Conservation (phyloP, 2,888 invertebrate species). For the Agrotis puta region DNA sequence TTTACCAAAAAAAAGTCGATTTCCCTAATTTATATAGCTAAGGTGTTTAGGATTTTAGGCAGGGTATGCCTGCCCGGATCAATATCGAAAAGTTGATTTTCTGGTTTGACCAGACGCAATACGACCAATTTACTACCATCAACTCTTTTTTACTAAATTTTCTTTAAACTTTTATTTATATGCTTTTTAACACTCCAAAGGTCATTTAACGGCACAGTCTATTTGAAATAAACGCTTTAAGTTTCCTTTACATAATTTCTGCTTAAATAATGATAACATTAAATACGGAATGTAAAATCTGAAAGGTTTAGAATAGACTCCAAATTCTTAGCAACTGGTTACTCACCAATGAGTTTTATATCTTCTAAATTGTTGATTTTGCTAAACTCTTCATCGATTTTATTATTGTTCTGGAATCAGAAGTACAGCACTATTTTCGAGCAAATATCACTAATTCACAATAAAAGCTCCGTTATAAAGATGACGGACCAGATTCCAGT, state of each 20-base stretch:
- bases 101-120: not conserved
- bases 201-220: not conserved
- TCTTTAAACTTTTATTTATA: not conserved
- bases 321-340: no score
- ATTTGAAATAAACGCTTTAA: not conserved
- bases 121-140: not conserved
- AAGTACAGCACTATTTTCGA: not conserved
- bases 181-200: not conserved
- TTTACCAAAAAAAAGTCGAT: not conserved
- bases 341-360: no score
- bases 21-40: not conserved
- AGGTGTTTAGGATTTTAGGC: not conserved
- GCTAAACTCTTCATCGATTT: not conserved
- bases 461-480: constrained; percentile 4
- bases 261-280: not conserved
- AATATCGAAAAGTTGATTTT: not conserved
- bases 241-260: not conserved
- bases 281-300: not conserved
- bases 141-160: not conserved
- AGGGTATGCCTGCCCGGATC: not conserved
- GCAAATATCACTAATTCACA: not conserved
- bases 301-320: no score
- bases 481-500: constrained; percentile 23
- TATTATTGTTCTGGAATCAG: constrained; percentile 4
- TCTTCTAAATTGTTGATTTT: no score